These are phyloP conservation scores for Eurytoma adleriae DNA, from an alignment of 2,888 invertebrate genomes.

Conservation along the genomic window DNA sequence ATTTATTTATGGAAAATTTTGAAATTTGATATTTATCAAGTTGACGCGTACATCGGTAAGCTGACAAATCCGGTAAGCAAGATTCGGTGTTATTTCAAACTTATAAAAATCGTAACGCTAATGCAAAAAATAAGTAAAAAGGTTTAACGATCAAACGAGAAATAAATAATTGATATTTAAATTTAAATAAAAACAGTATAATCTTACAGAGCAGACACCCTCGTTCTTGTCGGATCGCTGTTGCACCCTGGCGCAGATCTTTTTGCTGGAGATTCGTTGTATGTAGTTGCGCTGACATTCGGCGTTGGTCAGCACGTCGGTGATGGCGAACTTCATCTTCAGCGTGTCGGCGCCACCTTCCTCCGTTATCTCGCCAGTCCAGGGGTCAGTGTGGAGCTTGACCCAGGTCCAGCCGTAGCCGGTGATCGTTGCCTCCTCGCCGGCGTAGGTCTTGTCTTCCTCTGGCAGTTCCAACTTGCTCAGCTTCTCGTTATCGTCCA, in stretches of 20 bases:
- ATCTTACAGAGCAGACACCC: slow-evolving; percentile 44
- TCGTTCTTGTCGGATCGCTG: not conserved
- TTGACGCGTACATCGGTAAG: no score
- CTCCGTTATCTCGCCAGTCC: not conserved
- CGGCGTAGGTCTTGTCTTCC: not conserved
- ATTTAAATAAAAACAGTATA: not conserved
- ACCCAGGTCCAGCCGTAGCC: slow-evolving; percentile 26
- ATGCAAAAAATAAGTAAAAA: no score
- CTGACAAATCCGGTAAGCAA: no score
- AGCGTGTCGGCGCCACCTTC: not conserved
- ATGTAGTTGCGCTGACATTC: not conserved
- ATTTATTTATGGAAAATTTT: no score
- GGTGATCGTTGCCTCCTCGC: not conserved
- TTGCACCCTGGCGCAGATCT: slow-evolving; percentile 22
- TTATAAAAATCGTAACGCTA: no score
- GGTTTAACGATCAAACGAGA: no score
- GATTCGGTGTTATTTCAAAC: no score
- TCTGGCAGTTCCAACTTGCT: not conserved
- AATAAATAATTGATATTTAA: no score
- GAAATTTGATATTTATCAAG: no score
- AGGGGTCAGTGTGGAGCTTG: not conserved
- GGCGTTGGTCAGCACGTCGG: not conserved
- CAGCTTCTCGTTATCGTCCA: not conserved
- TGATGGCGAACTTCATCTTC: slow-evolving; percentile 10
- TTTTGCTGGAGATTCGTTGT: not conserved